phyloP scores from a whole-genome alignment of 1,140 invertebrate species.

The Lerema accius region DNA sequence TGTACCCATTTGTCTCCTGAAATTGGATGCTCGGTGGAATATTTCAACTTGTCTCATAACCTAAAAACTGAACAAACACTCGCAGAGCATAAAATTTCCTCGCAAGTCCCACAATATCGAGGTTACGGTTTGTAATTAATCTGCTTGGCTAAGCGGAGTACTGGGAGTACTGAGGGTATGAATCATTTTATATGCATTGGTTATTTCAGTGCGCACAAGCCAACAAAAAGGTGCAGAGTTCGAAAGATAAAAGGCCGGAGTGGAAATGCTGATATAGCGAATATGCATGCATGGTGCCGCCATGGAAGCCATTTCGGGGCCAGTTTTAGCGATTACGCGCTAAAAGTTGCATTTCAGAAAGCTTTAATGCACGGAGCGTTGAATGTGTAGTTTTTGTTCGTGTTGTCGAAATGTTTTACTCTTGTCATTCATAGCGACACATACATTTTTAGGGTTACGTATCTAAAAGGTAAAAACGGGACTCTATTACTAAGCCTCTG shows the following conservation, averaged over 20 bases:
- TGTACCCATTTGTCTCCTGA: conserved; percentile 22
- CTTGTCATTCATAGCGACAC: not conserved
- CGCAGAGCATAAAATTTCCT: conserved; percentile 32
- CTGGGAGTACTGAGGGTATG: conserved; percentile 49
- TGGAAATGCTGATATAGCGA: conserved; percentile 26
- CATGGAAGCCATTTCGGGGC: conserved; percentile 20
- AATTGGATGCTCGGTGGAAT: conserved; percentile 31
- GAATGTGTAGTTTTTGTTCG: conserved; percentile 8
- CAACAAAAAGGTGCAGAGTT: conserved; percentile 48
- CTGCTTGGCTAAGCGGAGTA: conserved; percentile 43
- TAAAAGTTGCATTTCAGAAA: conserved; percentile 29
- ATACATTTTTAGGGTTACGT: too few species aligned
- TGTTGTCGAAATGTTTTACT: conserved; percentile 7
- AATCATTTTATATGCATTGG: conserved; percentile 69
- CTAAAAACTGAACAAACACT: conserved; percentile 40
- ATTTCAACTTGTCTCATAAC: conserved; percentile 29
- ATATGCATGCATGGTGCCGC: conserved; percentile 29
- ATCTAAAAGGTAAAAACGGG: too few species aligned
- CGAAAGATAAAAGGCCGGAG: conserved; percentile 47
- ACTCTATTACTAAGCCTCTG: too few species aligned
- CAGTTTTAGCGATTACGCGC: conserved; percentile 27
- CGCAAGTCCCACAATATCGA: conserved; percentile 39
- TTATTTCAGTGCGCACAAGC: conserved; percentile 50
- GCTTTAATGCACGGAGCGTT: conserved; percentile 19
- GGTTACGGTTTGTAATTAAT: conserved; percentile 58